Base-by-base conservation (phyloP, 35 echinoderm and acorn worm genomes). In the Strongylocentrotus purpuratus region DNA sequence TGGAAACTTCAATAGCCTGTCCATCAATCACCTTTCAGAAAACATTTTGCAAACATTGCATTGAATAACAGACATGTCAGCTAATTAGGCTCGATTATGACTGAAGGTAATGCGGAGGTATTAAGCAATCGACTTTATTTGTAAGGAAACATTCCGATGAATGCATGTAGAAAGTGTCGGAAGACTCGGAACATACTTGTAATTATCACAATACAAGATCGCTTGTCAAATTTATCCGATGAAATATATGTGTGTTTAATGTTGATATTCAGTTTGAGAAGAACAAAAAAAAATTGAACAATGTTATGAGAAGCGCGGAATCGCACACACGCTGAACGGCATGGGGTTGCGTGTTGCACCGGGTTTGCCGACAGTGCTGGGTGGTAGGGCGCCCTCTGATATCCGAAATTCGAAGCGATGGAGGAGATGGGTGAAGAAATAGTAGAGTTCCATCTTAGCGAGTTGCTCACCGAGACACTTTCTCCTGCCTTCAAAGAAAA, bases 381-480 rank as follows among this genome's bases (percentile, higher is more conserved):
- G 96, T 61, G 93, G 78, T 78, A 88, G 93, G 48, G 52, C 71
- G 85, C 86, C 94, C 61, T 97, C 86, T 31, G 96, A 95, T 65
- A 94, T 45, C 32, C 31, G 48, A 60, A 97, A 97, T 85, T 92
- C 94, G 88, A 96, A 97, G 22, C 85, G 92, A 31, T 97, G 96
- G 7, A 97, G 92, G 17, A 97, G 86, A 46, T 95, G 95, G 2
- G 95, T 97, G 31, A 97, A 94, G 88, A 97, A 97, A 2, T 96
- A 94, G 78, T 95, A 97, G 46, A 97, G 48, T 91, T 97, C 96
- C 96, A 97, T 97, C 55, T 96, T 97, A 2, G 96, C 96, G 9
- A 97, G 94, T 85, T 96, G 96, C 86, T 97, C 95, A 46, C 96
- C 96, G 12, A 94, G 94, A 45, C 96, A 97, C 86, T 94, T 65